These are phyloP conservation scores for Lagria hirta DNA, from an alignment of 2,888 invertebrate genomes.

Conservation along the genomic window DNA sequence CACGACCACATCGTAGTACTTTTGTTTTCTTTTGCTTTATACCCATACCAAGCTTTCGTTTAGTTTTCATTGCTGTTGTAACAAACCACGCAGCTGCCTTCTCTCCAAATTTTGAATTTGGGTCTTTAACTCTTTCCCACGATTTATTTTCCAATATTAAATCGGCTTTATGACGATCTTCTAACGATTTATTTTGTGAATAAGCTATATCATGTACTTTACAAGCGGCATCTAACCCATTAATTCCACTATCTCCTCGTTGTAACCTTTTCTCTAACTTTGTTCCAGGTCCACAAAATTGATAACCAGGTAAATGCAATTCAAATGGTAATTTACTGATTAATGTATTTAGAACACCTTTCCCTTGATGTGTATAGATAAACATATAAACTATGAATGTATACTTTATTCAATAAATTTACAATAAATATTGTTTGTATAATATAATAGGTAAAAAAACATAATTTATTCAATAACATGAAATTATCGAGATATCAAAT, in stretches of 20 bases:
- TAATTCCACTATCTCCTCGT: conserved; percentile 42
- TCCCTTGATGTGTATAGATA: too few relatives aligned
- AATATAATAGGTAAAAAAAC: too few relatives aligned
- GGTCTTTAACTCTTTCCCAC: conserved; percentile 34
- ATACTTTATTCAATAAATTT: too few relatives aligned
- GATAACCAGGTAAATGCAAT: background rate
- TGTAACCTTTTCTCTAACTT: conserved; percentile 33
- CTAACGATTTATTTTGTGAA: conserved; percentile 10
- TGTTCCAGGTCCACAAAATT: conserved; percentile 32
- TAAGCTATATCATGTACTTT: conserved; percentile 44
- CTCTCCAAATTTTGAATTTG: conserved; percentile 39
- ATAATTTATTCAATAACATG: too few relatives aligned
- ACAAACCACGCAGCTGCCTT: conserved; percentile 37
- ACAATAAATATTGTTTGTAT: too few relatives aligned
- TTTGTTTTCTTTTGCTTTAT: conserved; percentile 7
- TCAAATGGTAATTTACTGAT: background rate
- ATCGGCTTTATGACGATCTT: conserved; percentile 15
- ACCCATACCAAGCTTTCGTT: conserved; percentile 40
- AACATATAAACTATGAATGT: too few relatives aligned
- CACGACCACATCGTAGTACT: background rate
- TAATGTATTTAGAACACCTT: too few relatives aligned
- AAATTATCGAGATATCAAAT: too few relatives aligned
- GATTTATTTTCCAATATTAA: conserved; percentile 27
- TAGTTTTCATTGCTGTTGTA: conserved; percentile 39
- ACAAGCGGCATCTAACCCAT: conserved; percentile 39